Conservation (phyloP, 1,140 invertebrate genomes). For the Idris sp. region DNA sequence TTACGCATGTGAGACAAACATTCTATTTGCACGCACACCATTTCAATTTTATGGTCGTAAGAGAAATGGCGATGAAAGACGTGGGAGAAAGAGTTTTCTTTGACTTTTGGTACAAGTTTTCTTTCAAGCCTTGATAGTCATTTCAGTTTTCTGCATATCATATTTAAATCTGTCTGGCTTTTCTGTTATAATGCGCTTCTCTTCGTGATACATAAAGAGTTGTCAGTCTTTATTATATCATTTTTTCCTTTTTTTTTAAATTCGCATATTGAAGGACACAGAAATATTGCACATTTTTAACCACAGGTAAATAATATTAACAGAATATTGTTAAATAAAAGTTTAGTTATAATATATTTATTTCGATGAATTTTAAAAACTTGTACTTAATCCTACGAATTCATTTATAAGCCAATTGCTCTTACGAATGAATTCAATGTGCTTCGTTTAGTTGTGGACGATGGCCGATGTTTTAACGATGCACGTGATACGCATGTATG, state of each 20-base stretch:
- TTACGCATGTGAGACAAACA: conserved; percentile 21
- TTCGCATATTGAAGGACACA: no score
- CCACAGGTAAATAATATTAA: no score
- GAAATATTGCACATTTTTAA: no score
- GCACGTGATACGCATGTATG: conserved; percentile 34
- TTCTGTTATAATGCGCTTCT: conserved; percentile 15
- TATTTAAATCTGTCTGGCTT: conserved; percentile 40
- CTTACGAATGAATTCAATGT: conserved; percentile 14
- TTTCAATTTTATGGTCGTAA: neutral
- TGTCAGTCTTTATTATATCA: conserved; percentile 29
- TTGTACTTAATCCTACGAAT: conserved; percentile 6
- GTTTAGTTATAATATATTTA: no score
- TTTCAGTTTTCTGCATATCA: conserved; percentile 46
- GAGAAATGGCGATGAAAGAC: conserved; percentile 35
- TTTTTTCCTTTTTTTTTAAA: no score
- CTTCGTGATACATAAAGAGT: conserved; percentile 26
- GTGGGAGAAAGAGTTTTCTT: conserved; percentile 39
- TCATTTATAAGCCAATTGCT: conserved; percentile 20
- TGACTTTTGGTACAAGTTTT: conserved; percentile 25
- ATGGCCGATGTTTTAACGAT: conserved; percentile 33
- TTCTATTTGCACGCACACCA: conserved; percentile 25
- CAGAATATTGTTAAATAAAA: no score
- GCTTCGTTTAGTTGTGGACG: conserved; percentile 1
- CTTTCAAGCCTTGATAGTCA: conserved; percentile 33
- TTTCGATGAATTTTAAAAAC: neutral